A percentile compares a stretch with the other conserved stretches of the same genome.
Conservation (phyloP, 2,888 invertebrate genomes). For the Stenotaenia linearis region DNA sequence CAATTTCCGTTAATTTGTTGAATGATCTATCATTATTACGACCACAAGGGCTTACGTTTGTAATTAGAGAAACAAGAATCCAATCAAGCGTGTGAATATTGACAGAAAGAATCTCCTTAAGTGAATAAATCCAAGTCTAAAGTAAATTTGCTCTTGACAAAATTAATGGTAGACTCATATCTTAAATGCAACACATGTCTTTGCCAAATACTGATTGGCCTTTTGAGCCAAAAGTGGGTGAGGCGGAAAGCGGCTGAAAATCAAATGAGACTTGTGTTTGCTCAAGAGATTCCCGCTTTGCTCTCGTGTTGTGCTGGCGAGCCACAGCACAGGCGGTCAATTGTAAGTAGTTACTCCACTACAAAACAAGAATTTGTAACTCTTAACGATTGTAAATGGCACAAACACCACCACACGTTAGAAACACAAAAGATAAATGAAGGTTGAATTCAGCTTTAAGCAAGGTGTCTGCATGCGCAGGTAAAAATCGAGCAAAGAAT, state of each 20-base stretch:
- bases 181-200: not conserved
- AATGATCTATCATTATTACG: constrained; percentile 12
- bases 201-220: constrained; percentile 3
- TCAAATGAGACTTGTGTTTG: constrained; percentile 8
- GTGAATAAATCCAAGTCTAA: not conserved
- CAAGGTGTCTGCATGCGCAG: not conserved
- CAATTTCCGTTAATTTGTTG: constrained; percentile 23
- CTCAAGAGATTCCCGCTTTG: not conserved
- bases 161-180: constrained; percentile 19
- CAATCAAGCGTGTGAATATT: constrained; percentile 14
- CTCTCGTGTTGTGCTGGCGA: not conserved
- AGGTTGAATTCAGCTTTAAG: not conserved
- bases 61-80: constrained; percentile 16
- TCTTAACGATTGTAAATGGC: not conserved
- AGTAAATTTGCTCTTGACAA: constrained; percentile 8
- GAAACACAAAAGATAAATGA: not conserved
- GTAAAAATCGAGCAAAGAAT: not conserved
- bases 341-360: not conserved
- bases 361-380: not conserved
- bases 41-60: constrained; percentile 1
- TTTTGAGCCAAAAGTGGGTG: not conserved
- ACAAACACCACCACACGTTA: not conserved
- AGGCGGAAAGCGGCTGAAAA: not conserved
- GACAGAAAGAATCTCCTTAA: constrained; percentile 17
- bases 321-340: constrained; percentile 20